Percentiles rank a stretch among this genome's conserved stretches.
These are phyloP conservation scores for Meandrina meandrites DNA, from an alignment of 92 coral and sea anemone species.

Conservation along the genomic window DNA sequence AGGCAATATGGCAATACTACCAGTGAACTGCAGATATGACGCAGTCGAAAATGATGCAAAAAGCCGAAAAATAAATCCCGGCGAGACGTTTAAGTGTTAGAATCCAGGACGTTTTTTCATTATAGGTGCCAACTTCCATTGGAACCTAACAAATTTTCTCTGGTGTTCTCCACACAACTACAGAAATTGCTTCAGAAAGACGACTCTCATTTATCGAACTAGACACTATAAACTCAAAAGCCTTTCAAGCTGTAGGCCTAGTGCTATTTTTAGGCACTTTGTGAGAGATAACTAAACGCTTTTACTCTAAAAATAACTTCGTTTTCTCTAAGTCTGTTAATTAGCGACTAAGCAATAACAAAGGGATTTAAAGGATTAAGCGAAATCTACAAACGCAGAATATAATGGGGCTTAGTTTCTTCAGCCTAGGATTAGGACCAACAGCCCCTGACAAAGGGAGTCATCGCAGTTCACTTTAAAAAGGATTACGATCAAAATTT, in stretches of 20 bases:
- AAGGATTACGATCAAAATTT: constrained; percentile 12
- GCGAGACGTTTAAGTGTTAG: background rate
- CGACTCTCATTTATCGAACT: background rate
- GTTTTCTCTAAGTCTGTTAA: background rate
- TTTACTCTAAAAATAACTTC: constrained; percentile 23
- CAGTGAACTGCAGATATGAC: background rate
- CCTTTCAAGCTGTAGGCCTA: background rate
- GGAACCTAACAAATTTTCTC: background rate
- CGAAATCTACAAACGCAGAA: constrained; percentile 2
- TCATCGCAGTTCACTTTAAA: background rate
- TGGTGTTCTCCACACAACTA: no score
- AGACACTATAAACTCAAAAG: background rate
- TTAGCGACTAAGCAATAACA: constrained; percentile 14
- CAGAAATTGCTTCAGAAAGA: background rate
- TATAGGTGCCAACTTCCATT: background rate
- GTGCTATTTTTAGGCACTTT: constrained; percentile 6
- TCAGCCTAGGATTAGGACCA: background rate
- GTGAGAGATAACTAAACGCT: constrained; percentile 1
- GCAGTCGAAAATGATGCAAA: background rate
- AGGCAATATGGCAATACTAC: background rate
- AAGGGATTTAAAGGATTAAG: constrained; percentile 33
- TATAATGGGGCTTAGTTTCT: background rate
- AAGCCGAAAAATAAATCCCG: background rate
- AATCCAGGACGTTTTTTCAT: background rate
- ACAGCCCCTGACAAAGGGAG: background rate